Conservation (phyloP, 2,797 vertebrate genomes). For the Argentina silus region DNA sequence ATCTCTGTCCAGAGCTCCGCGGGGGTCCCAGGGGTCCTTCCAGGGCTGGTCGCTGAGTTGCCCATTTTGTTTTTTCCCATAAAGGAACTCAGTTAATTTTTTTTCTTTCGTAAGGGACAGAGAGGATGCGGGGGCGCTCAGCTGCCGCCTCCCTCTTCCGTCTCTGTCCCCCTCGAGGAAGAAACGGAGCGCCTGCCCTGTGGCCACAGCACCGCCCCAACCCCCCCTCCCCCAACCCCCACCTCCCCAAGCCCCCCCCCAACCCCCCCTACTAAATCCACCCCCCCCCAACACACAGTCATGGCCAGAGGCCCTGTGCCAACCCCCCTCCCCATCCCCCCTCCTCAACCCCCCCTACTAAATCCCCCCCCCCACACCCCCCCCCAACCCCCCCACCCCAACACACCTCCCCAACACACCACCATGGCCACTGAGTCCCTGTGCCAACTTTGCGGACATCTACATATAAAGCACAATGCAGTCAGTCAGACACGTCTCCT, state of each 20-base stretch:
- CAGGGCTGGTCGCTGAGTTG: conserved; percentile 21
- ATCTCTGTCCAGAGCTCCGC: not conserved
- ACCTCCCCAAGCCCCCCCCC: not conserved
- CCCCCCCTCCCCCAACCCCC: not conserved
- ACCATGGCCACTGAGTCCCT: conserved; percentile 3
- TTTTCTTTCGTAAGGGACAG: not conserved
- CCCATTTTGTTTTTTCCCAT: conserved; percentile 21
- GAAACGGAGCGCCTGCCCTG: conserved; percentile 33
- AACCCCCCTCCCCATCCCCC: too few relatives aligned
- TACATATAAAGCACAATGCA: conserved; percentile 66
- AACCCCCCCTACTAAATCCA: conserved; percentile 16
- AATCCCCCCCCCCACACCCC: too few relatives aligned
- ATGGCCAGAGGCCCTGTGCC: too few relatives aligned
- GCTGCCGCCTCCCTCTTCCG: conserved; percentile 38
- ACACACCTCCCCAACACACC: too few relatives aligned
- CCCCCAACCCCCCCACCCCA: not conserved
- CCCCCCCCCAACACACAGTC: conserved; percentile 21
- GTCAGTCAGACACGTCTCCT: conserved; percentile 18
- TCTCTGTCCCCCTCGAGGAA: conserved; percentile 43
- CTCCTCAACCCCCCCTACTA: too few relatives aligned
- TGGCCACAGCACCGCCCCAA: conserved; percentile 21
- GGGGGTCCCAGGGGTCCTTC: not conserved
- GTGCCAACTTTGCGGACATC: conserved; percentile 49
- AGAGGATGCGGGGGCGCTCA: conserved; percentile 8
- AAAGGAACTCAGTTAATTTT: not conserved